Evolutionary conservation across 2,797 vertebrate species (phyloP).

Genomic region (Microctenopoma steveboyesi): DNA sequence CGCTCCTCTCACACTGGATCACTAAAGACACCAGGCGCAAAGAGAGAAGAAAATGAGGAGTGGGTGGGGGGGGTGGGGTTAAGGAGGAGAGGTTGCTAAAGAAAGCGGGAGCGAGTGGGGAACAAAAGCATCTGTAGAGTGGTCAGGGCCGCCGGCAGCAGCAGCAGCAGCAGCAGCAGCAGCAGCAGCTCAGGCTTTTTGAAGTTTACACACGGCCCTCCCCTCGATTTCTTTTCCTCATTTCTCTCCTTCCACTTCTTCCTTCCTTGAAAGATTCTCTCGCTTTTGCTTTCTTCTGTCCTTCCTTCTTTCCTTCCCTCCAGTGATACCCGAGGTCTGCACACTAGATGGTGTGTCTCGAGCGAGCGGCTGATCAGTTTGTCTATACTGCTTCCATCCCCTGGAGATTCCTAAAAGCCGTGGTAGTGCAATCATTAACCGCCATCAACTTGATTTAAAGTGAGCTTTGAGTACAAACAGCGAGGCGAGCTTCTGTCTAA

Average conservation of each 20-base stretch:
- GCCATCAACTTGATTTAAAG: slow-evolving; percentile 27
- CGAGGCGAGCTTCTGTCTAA: slow-evolving; percentile 15
- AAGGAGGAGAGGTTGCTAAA: slow-evolving; percentile 48
- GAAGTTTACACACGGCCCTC: slow-evolving; percentile 72
- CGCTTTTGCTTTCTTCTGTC: slow-evolving; percentile 26
- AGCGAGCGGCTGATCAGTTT: slow-evolving; percentile 38
- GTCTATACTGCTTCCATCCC: slow-evolving; percentile 26
- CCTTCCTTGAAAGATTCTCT: slow-evolving; percentile 52
- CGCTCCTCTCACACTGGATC: slow-evolving; percentile 76
- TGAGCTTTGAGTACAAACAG: slow-evolving; percentile 16
- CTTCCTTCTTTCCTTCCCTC: slow-evolving; percentile 34
- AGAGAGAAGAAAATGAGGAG: slow-evolving; percentile 51
- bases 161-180: slow-evolving; percentile 53
- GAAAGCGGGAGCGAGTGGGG: slow-evolving; percentile 62
- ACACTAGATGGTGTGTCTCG: slow-evolving; percentile 48
- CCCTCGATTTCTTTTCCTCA: slow-evolving; percentile 54
- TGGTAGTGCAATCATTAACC: slow-evolving; percentile 36
- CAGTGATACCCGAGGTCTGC: slow-evolving; percentile 56
- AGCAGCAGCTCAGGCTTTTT: slow-evolving; percentile 76
- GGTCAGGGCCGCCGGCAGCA: slow-evolving; percentile 77
- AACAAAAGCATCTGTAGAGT: slow-evolving; percentile 85
- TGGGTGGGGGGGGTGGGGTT: slow-evolving; percentile 20
- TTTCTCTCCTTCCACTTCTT: slow-evolving; percentile 47
- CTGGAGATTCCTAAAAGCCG: slow-evolving; percentile 16
- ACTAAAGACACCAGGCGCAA: slow-evolving; percentile 81